Evolutionary conservation across 2,797 vertebrate species (phyloP).

Genomic region (Florisuga fusca): DNA sequence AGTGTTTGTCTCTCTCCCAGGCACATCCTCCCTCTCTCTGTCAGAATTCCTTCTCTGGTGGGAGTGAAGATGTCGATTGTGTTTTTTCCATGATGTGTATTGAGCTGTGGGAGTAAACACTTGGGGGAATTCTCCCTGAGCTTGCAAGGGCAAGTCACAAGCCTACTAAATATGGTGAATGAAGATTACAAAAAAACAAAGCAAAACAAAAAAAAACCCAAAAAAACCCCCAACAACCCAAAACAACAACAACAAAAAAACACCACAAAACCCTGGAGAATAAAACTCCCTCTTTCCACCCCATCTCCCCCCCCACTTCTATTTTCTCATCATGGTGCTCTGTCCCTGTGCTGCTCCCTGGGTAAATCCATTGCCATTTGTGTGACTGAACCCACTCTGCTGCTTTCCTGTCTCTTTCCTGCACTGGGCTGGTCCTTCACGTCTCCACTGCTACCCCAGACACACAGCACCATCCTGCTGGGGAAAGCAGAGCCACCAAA

Average conservation of each 20-base stretch:
- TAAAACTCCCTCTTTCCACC: slow-evolving; percentile 41
- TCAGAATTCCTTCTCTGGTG: slow-evolving; percentile 78
- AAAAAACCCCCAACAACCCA: too few relatives aligned
- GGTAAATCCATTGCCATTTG: not conserved
- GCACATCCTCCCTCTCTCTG: slow-evolving; percentile 51
- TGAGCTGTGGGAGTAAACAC: slow-evolving; percentile 77
- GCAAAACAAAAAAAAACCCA: too few relatives aligned
- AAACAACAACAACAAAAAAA: not conserved
- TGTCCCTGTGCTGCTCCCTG: not conserved
- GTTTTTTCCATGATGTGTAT: slow-evolving; percentile 78
- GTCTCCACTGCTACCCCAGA: not conserved
- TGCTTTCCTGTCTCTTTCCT: not conserved
- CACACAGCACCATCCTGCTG: not conserved
- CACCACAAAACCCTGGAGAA: not conserved
- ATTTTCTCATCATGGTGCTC: not conserved
- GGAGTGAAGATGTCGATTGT: slow-evolving; percentile 78
- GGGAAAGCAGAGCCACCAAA: not conserved
- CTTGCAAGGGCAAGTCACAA: slow-evolving; percentile 69
- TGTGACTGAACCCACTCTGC: not conserved
- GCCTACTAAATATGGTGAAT: slow-evolving; percentile 66
- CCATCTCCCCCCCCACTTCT: not conserved
- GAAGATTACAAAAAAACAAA: not conserved
- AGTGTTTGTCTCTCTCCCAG: slow-evolving; percentile 54
- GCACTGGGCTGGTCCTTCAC: not conserved
- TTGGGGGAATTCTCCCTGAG: slow-evolving; percentile 76